Percentiles rank a stretch among this genome's conserved stretches.
Conservation (phyloP, 2,113 vertebrate species). For the Megalops atlanticus region DNA sequence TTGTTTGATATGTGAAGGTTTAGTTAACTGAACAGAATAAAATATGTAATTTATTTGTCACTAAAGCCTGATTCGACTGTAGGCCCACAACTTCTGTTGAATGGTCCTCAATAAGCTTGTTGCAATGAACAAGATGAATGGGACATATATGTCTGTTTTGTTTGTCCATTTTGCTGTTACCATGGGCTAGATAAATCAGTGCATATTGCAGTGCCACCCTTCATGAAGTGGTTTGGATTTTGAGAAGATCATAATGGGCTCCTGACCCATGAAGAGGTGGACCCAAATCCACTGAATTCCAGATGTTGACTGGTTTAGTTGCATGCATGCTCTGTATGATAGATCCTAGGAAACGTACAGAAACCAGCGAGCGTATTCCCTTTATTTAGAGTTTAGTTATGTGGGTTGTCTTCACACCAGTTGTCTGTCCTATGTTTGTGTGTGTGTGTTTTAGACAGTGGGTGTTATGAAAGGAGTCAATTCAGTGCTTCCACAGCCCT, state of each 20-base stretch:
- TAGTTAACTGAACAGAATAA: constrained; percentile 6
- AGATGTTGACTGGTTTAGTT: neutral
- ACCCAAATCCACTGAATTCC: neutral
- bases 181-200: neutral
- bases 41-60: constrained; percentile 13
- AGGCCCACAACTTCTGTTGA: neutral
- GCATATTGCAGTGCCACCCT: neutral
- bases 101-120: neutral
- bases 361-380: neutral
- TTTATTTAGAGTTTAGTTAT: neutral
- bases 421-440: neutral
- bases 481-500: neutral
- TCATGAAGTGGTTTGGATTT: neutral
- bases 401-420: neutral
- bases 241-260: neutral
- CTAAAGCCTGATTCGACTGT: constrained; percentile 14
- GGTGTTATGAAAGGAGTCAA: neutral
- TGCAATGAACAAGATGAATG: neutral
- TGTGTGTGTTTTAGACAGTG: neutral
- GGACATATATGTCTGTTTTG: neutral
- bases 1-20: constrained; percentile 27
- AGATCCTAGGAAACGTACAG: too few species aligned
- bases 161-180: neutral
- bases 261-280: neutral
- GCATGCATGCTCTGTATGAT: neutral